phyloP scores from a whole-genome alignment of 1,140 invertebrate species.

The Halesus radiatus region DNA sequence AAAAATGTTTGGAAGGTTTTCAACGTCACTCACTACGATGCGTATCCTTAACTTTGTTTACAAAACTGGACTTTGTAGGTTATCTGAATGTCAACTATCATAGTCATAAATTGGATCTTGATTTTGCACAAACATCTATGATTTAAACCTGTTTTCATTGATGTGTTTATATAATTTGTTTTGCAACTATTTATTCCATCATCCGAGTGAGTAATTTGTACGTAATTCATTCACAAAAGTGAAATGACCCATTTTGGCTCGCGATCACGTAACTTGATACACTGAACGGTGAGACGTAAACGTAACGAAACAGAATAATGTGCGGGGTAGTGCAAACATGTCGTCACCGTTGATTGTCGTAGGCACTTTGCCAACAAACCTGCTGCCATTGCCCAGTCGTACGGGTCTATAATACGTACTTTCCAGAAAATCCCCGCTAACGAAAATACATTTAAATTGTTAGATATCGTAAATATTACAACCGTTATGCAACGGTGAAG shows the following conservation, averaged over 20 bases:
- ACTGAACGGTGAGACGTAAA: background rate
- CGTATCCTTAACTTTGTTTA: too few species aligned
- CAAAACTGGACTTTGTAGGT: too few species aligned
- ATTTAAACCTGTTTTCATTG: background rate
- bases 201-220: background rate
- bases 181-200: background rate
- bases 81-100: too few species aligned
- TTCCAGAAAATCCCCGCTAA: slow-evolving; percentile 6
- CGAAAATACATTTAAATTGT: background rate
- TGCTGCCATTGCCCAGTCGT: slow-evolving; percentile 18
- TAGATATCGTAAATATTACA: too few species aligned
- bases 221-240: slow-evolving; percentile 1
- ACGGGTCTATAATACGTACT: slow-evolving; percentile 5
- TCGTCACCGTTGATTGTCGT: slow-evolving; percentile 6
- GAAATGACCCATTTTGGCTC: too few species aligned
- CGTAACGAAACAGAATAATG: background rate
- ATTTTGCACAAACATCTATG: background rate
- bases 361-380: slow-evolving; percentile 33
- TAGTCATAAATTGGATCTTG: too few species aligned
- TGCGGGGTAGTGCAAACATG: slow-evolving; percentile 15
- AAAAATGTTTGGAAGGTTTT: too few species aligned
- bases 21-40: too few species aligned
- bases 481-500: too few species aligned
- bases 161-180: background rate
- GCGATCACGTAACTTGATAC: background rate